Conservation (phyloP, 2,113 vertebrate genomes). For the Ibidorhyncha struthersii region DNA sequence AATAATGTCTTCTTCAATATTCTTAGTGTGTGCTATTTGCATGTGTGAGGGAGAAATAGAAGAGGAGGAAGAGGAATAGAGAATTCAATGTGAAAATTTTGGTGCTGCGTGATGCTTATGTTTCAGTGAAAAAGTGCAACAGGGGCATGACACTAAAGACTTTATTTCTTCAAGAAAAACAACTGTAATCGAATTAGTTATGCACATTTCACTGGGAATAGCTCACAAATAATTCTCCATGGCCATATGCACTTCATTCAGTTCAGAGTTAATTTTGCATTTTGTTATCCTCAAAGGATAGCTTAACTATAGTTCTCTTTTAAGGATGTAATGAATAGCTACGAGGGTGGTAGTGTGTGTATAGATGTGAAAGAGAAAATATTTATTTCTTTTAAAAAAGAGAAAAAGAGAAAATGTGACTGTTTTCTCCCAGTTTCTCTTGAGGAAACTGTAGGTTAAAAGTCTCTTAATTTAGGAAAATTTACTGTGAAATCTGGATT, state of each 20-base stretch:
- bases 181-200: background rate
- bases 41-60: background rate
- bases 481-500: background rate
- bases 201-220: constrained; percentile 31
- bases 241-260: constrained; percentile 48
- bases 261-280: constrained; percentile 59
- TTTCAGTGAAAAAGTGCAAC: background rate
- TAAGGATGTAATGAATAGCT: constrained; percentile 28
- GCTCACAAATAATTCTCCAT: constrained; percentile 52
- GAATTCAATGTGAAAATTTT: background rate
- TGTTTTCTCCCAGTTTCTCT: background rate
- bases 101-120: background rate
- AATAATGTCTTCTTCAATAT: background rate
- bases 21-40: background rate
- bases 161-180: constrained; percentile 9
- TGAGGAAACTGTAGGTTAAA: background rate
- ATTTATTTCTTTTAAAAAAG: background rate
- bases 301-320: constrained; percentile 32
- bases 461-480: background rate
- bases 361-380: constrained; percentile 8
- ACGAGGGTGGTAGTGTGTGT: background rate
- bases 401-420: background rate
- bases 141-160: background rate
- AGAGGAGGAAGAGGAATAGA: background rate
- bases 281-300: constrained; percentile 61